Base-by-base conservation (phyloP, 2,113 vertebrate species). In the Ophiodon elongatus region DNA sequence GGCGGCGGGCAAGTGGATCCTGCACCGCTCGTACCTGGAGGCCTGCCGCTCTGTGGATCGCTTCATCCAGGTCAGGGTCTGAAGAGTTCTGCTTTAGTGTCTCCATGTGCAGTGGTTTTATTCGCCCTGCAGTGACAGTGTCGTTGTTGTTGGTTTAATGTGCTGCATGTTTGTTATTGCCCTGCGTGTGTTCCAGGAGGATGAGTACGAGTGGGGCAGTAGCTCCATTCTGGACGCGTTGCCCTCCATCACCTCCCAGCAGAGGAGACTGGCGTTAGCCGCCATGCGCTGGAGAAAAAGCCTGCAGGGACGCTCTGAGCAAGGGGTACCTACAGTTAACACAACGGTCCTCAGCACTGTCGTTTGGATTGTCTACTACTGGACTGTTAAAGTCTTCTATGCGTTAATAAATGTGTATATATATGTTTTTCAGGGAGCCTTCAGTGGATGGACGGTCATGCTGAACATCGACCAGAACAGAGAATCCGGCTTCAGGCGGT, bases 1-100 rank as follows among this genome's bases (percentile, higher is more conserved):
- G 97, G 98, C 98, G 17, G 97, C 98, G 0, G 98, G 98, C 0
- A 99, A 99, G 83, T 99, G 98, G 98, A 97, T 99, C 73, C 96
- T 99, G 33, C 98, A 99, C 83, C 96, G 97, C 59, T 99, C 98
- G 8, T 99, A 99, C 89, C 91, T 99, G 76, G 98, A 99, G 82
- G 97, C 98, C 0, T 99, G 97, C 35, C 95, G 97, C 73, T 89
- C 94, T 13, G 95, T 96, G 11, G 95, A 92, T 0, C 89, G 52
- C 88, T 99, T 98, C 70, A 88, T 99, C 77, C 95, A 96, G 96
- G 98, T 96, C 59, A 43, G 80, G 33, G 25, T 11, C 43, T 19
- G 3, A 50, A 47, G 1, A 65, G 9, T 1, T 39, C 2, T 59
- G 54, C 9, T 57, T 65, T 23, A 23, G 25, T 35, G 57, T 21